Evolutionary conservation across 2,113 vertebrate species (phyloP).

Genomic region (Ptilorrhoa leucosticta): DNA sequence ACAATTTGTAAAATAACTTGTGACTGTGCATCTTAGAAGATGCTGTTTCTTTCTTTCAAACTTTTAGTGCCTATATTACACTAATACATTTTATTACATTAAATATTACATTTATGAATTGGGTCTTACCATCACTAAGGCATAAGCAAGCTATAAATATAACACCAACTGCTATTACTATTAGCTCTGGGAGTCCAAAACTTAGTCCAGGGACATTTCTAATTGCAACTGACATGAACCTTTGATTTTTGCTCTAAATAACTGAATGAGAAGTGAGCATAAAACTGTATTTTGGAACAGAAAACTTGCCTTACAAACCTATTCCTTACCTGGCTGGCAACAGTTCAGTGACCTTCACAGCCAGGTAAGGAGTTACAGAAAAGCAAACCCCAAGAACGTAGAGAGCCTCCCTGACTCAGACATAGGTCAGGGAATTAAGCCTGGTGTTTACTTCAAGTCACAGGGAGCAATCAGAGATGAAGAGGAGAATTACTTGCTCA

Average conservation of each 20-base stretch:
- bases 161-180: background rate
- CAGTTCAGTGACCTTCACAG: background rate
- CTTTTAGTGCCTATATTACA: background rate
- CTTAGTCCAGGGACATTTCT: background rate
- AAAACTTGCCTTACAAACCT: background rate
- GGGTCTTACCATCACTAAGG: background rate
- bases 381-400: background rate
- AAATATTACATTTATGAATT: background rate
- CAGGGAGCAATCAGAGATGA: background rate
- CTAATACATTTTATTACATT: background rate
- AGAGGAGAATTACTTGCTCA: background rate
- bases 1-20: background rate
- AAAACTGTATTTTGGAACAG: background rate
- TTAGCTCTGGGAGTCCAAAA: background rate
- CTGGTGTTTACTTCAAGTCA: background rate
- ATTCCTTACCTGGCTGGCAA: background rate
- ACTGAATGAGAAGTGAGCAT: background rate
- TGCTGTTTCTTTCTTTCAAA: background rate
- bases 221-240: background rate
- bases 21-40: background rate
- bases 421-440: background rate
- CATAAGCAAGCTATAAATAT: background rate
- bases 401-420: background rate
- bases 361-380: background rate
- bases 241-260: background rate